Evolutionary conservation across 1,140 invertebrate genomes (phyloP).

Genomic region (Portunus trituberculatus): DNA sequence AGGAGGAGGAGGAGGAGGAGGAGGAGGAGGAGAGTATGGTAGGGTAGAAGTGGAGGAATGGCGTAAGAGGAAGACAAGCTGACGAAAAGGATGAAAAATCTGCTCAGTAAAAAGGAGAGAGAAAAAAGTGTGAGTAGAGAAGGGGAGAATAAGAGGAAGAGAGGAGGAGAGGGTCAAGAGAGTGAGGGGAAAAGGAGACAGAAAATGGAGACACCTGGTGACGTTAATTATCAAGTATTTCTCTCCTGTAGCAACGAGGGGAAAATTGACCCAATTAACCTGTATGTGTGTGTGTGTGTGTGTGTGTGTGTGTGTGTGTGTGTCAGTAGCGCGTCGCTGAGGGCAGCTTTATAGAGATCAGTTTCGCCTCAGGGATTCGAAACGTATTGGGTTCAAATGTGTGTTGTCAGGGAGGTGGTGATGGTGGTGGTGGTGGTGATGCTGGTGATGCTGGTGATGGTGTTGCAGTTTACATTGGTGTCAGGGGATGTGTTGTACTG

Average conservation of each 20-base stretch:
- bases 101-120: not conserved
- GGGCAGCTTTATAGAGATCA: constrained; percentile 5
- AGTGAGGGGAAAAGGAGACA: not conserved
- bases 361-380: not conserved
- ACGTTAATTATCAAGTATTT: not conserved
- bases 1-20: not conserved
- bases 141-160: not conserved
- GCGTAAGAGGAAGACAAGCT: too few relatives aligned
- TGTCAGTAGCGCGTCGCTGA: not conserved
- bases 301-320: constrained; percentile 16
- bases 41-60: too few relatives aligned
- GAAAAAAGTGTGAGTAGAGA: not conserved
- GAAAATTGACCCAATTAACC: not conserved
- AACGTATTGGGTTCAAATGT: not conserved
- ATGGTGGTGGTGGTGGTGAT: not conserved
- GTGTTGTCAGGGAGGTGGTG: not conserved
- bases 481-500: too few relatives aligned
- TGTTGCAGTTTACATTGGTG: not conserved
- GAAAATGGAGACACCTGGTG: not conserved
- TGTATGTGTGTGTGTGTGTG: constrained; percentile 8
- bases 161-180: not conserved
- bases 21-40: not conserved
- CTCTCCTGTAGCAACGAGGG: not conserved
- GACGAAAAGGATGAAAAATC: too few relatives aligned
- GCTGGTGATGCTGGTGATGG: not conserved